A percentile compares a stretch with the other conserved stretches of the same genome.
Evolutionary conservation across 2,888 invertebrate species (phyloP).

Genomic region (Rugalucina vietnamica): DNA sequence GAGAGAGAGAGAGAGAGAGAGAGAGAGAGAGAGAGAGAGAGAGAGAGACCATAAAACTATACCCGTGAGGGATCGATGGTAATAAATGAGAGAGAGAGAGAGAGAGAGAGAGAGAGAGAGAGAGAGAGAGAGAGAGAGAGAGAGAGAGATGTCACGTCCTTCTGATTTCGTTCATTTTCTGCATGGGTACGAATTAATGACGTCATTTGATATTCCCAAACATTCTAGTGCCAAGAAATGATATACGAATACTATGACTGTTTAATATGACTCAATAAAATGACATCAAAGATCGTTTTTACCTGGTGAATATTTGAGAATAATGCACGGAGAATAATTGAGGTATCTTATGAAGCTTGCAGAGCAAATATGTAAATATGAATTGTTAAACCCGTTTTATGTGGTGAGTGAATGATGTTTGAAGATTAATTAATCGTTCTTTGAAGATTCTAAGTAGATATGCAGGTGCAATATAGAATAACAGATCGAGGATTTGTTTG

Average conservation of each 20-base stretch:
- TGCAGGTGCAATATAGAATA: not conserved
- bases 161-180: not conserved
- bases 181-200: not conserved
- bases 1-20: not conserved
- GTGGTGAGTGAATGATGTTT: not conserved
- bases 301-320: not conserved
- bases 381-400: not conserved
- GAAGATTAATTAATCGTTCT: constrained; percentile 4
- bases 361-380: not conserved
- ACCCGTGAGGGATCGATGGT: not conserved
- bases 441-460: not conserved
- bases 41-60: not conserved
- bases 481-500: too few relatives aligned
- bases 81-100: not conserved
- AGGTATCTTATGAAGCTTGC: not conserved
- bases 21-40: not conserved
- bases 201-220: too few relatives aligned
- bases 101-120: not conserved
- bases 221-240: too few relatives aligned
- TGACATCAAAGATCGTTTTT: not conserved
- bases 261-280: not conserved
- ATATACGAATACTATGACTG: not conserved
- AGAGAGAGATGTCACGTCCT: too few relatives aligned
- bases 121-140: not conserved
- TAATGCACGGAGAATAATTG: not conserved